phyloP scores from a whole-genome alignment of 1,140 invertebrate species.

The Bombus polaris region DNA sequence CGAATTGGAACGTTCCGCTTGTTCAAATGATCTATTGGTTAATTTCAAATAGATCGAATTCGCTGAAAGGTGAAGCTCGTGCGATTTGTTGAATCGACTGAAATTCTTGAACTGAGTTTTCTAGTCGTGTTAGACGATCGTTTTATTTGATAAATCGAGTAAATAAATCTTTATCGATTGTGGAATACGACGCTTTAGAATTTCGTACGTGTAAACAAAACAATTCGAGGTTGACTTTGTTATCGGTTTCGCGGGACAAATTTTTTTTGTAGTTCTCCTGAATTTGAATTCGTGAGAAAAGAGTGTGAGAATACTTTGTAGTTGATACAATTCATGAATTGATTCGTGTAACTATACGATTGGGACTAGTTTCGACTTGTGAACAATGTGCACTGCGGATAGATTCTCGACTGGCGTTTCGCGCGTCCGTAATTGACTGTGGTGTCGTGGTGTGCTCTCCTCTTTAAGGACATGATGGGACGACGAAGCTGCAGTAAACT shows the following conservation, averaged over 20 bases:
- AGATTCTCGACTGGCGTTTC: constrained; percentile 36
- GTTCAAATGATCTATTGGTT: not conserved
- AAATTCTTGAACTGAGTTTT: too few species aligned
- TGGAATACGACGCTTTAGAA: not conserved
- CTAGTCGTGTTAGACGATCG: not conserved
- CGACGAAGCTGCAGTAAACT: constrained; percentile 30
- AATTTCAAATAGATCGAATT: not conserved
- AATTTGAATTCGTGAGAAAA: not conserved
- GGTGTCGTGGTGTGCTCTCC: constrained; percentile 17
- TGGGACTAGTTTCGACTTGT: not conserved
- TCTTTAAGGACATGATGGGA: constrained; percentile 53
- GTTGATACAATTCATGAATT: not conserved
- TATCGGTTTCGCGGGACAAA: too few species aligned
- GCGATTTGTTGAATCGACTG: too few species aligned
- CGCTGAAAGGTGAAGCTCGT: not conserved
- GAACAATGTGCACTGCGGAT: constrained; percentile 43
- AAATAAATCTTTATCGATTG: too few species aligned
- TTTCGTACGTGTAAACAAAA: not conserved
- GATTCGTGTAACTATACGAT: not conserved
- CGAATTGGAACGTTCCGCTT: not conserved
- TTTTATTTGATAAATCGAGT: not conserved
- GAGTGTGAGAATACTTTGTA: constrained; percentile 20
- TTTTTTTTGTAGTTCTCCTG: not conserved
- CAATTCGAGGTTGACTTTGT: too few species aligned
- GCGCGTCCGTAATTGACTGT: constrained; percentile 53